Conservation (phyloP, 2,888 invertebrate genomes). For the Drosophila robusta region DNA sequence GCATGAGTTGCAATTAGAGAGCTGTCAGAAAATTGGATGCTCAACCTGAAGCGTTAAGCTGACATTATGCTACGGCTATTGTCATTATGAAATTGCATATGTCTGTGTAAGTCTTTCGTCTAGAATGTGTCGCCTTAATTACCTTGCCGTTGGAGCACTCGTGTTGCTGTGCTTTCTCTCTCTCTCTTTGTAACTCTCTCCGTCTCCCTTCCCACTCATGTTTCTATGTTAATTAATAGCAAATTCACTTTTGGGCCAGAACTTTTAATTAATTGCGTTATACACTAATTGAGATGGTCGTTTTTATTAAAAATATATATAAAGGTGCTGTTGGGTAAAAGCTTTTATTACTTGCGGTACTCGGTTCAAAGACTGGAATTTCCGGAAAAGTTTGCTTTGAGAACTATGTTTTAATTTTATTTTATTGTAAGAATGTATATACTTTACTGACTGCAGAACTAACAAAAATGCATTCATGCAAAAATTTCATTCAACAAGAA, state of each 20-base stretch:
- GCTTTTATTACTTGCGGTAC: neutral
- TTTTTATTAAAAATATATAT: conserved; percentile 1
- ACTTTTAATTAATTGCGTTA: conserved; percentile 17
- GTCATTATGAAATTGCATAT: conserved; percentile 15
- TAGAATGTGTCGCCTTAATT: conserved; percentile 2
- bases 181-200: neutral
- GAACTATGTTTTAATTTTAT: too few relatives aligned
- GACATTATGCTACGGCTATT: conserved; percentile 17
- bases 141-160: neutral
- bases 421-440: too few relatives aligned
- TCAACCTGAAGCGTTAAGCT: conserved; percentile 28
- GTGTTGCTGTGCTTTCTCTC: neutral
- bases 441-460: too few relatives aligned
- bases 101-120: neutral
- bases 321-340: neutral
- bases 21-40: conserved; percentile 30
- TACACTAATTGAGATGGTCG: conserved; percentile 17
- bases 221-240: conserved; percentile 28
- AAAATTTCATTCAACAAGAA: too few relatives aligned
- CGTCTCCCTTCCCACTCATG: neutral
- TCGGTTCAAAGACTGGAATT: too few relatives aligned
- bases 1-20: conserved; percentile 59
- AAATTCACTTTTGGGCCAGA: conserved; percentile 12
- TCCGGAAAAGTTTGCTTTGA: too few relatives aligned
- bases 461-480: too few relatives aligned